Percentiles rank a stretch among this genome's conserved stretches.
Conservation (phyloP, 2,888 invertebrate species). For the Rhamphomyia laevipes region DNA sequence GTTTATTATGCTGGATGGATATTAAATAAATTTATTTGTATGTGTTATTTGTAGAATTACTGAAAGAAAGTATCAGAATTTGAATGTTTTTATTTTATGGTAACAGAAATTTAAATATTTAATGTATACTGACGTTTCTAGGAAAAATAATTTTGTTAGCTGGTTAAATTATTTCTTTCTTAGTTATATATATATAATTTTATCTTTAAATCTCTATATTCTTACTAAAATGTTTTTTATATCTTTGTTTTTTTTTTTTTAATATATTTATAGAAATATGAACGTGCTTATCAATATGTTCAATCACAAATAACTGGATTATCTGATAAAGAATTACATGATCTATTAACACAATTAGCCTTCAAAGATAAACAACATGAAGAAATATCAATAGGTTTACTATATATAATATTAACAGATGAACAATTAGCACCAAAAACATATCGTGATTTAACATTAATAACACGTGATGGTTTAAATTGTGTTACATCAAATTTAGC, state of each 20-base stretch:
- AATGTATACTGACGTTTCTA: no score
- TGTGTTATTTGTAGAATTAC: no score
- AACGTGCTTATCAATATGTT: constrained; percentile 67
- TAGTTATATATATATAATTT: no score
- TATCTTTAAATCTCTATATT: no score
- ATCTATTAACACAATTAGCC: constrained; percentile 78
- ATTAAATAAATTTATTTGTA: no score
- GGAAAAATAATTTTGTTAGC: no score
- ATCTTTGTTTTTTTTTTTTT: constrained; percentile 6
- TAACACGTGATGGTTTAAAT: constrained; percentile 79
- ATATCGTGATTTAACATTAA: constrained; percentile 82
- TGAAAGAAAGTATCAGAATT: no score
- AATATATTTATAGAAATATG: constrained; percentile 64
- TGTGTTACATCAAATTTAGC: constrained; percentile 71
- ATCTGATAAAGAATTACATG: constrained; percentile 89
- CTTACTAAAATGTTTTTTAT: no score
- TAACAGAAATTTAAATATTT: no score
- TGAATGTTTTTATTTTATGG: no score
- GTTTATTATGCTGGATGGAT: no score
- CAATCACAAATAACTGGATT: constrained; percentile 68
- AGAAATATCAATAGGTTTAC: constrained; percentile 82
- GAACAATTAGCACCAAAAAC: constrained; percentile 66
- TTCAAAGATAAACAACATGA: constrained; percentile 81
- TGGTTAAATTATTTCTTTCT: no score
- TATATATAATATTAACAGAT: constrained; percentile 81